Evolutionary conservation across 2,113 vertebrate genomes (phyloP).

Genomic region (Pygoscelis adeliae): DNA sequence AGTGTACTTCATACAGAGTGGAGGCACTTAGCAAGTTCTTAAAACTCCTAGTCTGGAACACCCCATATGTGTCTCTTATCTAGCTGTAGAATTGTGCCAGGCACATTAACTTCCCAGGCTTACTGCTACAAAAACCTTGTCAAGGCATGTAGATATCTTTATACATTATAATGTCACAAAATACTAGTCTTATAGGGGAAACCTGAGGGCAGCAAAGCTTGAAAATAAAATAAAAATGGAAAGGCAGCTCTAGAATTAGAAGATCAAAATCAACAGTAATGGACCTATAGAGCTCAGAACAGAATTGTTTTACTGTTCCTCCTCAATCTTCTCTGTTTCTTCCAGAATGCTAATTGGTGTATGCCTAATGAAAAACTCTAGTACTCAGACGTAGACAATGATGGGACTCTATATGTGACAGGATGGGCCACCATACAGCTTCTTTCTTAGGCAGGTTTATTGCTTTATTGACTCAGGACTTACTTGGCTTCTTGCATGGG

Average conservation of each 20-base stretch:
- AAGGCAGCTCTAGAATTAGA: neutral
- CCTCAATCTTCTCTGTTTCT: neutral
- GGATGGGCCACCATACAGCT: neutral
- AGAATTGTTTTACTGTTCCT: neutral
- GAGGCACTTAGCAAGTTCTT: neutral
- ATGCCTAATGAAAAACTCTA: neutral
- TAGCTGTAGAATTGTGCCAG: neutral
- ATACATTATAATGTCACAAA: neutral
- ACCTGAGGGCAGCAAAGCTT: neutral
- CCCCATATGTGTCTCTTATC: neutral
- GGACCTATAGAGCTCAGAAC: neutral
- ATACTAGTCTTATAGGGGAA: neutral
- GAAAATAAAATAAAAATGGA: neutral
- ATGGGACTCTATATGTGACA: neutral
- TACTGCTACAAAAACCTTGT: neutral
- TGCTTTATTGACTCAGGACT: neutral
- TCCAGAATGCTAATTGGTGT: neutral
- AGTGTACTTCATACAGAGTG: neutral
- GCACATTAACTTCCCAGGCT: neutral
- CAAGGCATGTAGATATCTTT: neutral
- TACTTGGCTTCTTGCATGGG: neutral
- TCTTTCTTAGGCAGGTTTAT: neutral
- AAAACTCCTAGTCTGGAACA: neutral
- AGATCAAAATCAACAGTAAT: neutral
- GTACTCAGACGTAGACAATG: neutral